These are phyloP conservation scores for Oppia nitens DNA, from an alignment of 1,140 invertebrate genomes.

Conservation along the genomic window DNA sequence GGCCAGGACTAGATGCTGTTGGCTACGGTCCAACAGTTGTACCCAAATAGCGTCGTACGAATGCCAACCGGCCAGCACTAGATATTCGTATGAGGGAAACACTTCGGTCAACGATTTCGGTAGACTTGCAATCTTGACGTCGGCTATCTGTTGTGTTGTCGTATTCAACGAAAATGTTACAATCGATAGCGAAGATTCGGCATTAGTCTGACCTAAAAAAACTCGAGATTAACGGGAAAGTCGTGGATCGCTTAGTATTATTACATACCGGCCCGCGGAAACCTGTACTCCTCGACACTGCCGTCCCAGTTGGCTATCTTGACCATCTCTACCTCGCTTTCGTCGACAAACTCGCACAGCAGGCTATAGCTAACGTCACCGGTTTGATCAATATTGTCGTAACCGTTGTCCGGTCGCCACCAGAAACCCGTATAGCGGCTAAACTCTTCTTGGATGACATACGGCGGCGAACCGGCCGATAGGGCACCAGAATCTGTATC, in stretches of 20 bases:
- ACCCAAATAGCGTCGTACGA: constrained; percentile 76
- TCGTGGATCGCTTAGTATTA: not conserved
- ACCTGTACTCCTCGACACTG: constrained; percentile 71
- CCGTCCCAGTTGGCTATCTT: constrained; percentile 64
- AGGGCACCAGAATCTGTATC: constrained; percentile 56
- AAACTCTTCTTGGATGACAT: constrained; percentile 97
- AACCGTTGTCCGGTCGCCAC: constrained; percentile 65
- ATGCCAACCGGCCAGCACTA: constrained; percentile 83
- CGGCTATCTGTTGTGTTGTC: not conserved
- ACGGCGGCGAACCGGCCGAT: constrained; percentile 80
- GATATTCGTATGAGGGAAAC: constrained; percentile 83
- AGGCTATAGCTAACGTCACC: constrained; percentile 35
- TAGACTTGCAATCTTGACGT: constrained; percentile 34
- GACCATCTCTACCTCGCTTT: constrained; percentile 77
- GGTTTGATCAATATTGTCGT: not conserved
- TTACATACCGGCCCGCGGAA: constrained; percentile 58
- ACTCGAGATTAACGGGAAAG: constrained; percentile 7
- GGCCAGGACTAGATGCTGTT: constrained; percentile 52
- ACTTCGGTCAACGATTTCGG: constrained; percentile 48
- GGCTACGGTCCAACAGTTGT: constrained; percentile 64
- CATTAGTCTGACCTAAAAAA: constrained; percentile 13
- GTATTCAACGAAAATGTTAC: constrained; percentile 10
- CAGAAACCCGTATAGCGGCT: constrained; percentile 87
- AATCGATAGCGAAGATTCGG: constrained; percentile 14
- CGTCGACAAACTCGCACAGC: constrained; percentile 90